Conservation (phyloP, 2,113 vertebrate species). For the Podarcis raffonei region DNA sequence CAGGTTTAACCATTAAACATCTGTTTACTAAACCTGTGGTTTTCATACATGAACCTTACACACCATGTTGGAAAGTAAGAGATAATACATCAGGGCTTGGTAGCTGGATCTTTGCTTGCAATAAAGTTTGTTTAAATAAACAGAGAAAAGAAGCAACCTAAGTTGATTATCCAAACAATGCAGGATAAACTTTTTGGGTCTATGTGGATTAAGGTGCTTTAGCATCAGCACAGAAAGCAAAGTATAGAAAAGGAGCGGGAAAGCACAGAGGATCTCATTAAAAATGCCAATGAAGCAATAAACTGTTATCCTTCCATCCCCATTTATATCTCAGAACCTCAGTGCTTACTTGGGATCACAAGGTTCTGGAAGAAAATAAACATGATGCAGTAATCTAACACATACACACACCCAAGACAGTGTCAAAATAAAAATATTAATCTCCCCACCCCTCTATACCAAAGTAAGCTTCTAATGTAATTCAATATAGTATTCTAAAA, state of each 20-base stretch:
- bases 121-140: not conserved
- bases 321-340: not conserved
- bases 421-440: not conserved
- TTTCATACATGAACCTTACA: not conserved
- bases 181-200: not conserved
- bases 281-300: not conserved
- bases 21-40: not conserved
- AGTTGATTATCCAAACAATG: not conserved
- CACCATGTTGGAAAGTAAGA: not conserved
- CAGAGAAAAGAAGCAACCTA: not conserved
- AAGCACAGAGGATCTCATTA: not conserved
- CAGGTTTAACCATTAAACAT: not conserved
- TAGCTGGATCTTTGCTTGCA: not conserved
- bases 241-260: not conserved
- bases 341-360: not conserved
- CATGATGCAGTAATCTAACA: not conserved
- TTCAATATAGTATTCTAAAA: not conserved
- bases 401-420: not conserved
- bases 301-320: not conserved
- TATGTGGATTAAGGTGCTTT: not conserved
- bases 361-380: not conserved
- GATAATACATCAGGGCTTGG: not conserved
- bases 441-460: not conserved
- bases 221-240: not conserved
- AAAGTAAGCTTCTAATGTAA: not conserved